phyloP scores from a whole-genome alignment of 2,797 vertebrate species.

The Eospalax fontanierii region DNA sequence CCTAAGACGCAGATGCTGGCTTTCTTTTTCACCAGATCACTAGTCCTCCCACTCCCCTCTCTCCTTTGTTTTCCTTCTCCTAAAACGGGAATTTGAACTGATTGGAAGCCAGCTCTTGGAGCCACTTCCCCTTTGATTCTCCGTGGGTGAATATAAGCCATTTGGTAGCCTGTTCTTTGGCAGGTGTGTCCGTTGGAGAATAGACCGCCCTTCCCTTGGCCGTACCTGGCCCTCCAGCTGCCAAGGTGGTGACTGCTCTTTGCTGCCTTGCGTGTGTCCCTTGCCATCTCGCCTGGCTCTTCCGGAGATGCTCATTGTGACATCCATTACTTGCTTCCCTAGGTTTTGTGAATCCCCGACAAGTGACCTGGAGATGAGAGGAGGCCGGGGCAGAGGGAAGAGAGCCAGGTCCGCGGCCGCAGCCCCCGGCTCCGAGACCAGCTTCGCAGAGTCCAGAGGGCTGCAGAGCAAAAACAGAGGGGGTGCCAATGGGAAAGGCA shows the following conservation, averaged over 20 bases:
- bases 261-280: neutral
- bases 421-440: conserved; percentile 92
- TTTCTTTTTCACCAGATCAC: conserved; percentile 35
- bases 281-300: neutral
- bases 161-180: neutral
- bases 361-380: conserved; percentile 96
- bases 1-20: conserved; percentile 56
- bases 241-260: neutral
- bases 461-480: conserved; percentile 96
- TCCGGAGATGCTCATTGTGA: conserved; percentile 19
- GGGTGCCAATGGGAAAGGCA: conserved; percentile 95
- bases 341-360: conserved; percentile 99
- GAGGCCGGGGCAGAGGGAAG: conserved; percentile 96
- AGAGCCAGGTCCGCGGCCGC: conserved; percentile 94
- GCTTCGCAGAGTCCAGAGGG: conserved; percentile 94
- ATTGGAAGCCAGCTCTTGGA: conserved; percentile 42
- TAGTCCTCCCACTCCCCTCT: neutral
- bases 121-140: conserved; percentile 45
- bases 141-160: neutral
- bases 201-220: neutral
- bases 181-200: neutral
- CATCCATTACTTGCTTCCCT: conserved; percentile 74
- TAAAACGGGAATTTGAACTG: conserved; percentile 40
- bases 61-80: neutral
- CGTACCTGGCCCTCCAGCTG: neutral